Evolutionary conservation across 2,797 vertebrate species (phyloP).

Genomic region (Tarsius wallacei): DNA sequence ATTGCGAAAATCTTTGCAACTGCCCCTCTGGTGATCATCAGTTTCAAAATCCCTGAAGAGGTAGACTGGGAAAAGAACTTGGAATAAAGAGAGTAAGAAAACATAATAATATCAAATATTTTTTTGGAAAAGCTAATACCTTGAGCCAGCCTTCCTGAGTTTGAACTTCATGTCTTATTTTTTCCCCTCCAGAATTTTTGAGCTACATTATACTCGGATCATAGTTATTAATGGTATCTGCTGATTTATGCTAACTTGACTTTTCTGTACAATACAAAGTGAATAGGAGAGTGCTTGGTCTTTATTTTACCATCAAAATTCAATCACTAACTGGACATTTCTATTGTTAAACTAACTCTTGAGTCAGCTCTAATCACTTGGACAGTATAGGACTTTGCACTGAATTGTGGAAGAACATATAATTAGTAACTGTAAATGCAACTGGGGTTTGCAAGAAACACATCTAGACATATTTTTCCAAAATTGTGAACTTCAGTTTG

Average conservation of each 20-base stretch:
- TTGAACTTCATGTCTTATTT: neutral
- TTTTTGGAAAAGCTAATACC: neutral
- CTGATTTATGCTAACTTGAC: slow-evolving; percentile 32
- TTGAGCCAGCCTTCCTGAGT: neutral
- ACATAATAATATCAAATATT: neutral
- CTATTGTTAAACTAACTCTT: slow-evolving; percentile 34
- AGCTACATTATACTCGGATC: neutral
- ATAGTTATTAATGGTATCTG: neutral
- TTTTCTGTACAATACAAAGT: neutral
- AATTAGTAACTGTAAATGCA: slow-evolving; percentile 52
- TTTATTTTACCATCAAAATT: slow-evolving; percentile 24
- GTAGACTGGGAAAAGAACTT: neutral
- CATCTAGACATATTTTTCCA: neutral
- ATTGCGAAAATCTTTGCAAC: neutral
- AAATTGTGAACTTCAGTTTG: slow-evolving; percentile 16
- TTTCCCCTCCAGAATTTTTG: neutral
- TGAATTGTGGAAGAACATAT: slow-evolving; percentile 25
- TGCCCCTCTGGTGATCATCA: neutral
- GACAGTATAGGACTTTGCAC: neutral
- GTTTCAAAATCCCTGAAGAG: neutral
- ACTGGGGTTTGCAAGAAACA: neutral
- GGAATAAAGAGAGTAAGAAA: neutral
- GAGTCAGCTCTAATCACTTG: neutral
- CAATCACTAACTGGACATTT: slow-evolving; percentile 6
- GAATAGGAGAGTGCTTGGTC: neutral